Base-by-base conservation (phyloP, 2,797 vertebrate species). In the Myotis vivesi region DNA sequence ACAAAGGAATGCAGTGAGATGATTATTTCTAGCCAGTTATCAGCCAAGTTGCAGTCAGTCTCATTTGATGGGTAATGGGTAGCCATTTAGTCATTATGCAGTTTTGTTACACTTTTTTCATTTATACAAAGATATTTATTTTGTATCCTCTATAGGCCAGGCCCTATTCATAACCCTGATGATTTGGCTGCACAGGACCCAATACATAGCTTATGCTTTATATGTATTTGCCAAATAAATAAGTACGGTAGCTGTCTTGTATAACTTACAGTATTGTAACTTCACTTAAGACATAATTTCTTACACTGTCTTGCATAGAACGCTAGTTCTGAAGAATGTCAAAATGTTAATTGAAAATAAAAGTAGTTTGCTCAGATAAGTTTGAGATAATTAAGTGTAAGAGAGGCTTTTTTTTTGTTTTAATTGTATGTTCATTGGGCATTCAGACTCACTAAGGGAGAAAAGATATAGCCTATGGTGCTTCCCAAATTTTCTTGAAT, bases 261-360 rank as follows among this genome's bases (percentile, higher is more conserved):
- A 72, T 86, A 16, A 81, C 23, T 71, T 46, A 30, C 17, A 5
- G 23, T 73, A 10, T 3, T 55, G 5, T 9, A 91, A 66, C 13
- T 33, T 84, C 22, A 55, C 41, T 13, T 51, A 68, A 13, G 64
- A 94, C 12, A 84, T n/a, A 2, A 72, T 77, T 92, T 89, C 20
- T 68, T 66, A 38, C 15, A 33, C 10, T 68, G 16, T n/a, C n/a
- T 68, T 91, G 3, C 4, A 57, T 51, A 89, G 72, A 91, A 68
- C 1, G 41, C 49, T 51, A 17, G 19, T 53, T 81, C 2, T 46
- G 62, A 80, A 73, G 28, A 12, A 90, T 69, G n/a, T 36, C 62
- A 80, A 91, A 62, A 64, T 94, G 38, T 57, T 88, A 91, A 49
- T 82, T 93, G 41, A 55, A 94, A 86, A 73, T 25, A 86, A 89